phyloP scores from a whole-genome alignment of 2,888 invertebrate species.

The Hymenopus coronatus region DNA sequence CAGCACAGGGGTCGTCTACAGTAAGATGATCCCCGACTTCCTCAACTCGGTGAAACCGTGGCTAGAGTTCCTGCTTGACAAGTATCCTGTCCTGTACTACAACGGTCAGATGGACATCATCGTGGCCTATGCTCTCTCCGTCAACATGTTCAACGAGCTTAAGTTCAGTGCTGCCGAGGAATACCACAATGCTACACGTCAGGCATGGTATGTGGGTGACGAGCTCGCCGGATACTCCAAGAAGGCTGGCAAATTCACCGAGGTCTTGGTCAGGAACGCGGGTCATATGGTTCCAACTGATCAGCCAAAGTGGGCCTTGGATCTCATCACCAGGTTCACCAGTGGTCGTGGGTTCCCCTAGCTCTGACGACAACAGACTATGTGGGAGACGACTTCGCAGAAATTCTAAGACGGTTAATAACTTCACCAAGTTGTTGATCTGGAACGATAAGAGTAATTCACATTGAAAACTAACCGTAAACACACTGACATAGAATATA shows the following conservation, averaged over 20 bases:
- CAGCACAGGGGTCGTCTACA: conserved; percentile 53
- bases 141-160: conserved; percentile 44
- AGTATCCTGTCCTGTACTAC: conserved; percentile 46
- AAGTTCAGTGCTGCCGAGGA: conserved; percentile 43
- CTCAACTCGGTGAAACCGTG: conserved; percentile 58
- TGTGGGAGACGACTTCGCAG: too few relatives aligned
- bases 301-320: conserved; percentile 44
- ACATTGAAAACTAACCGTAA: too few relatives aligned
- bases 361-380: neutral
- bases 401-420: conserved; percentile 36
- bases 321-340: conserved; percentile 47
- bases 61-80: conserved; percentile 55
- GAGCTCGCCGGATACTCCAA: conserved; percentile 41
- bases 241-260: conserved; percentile 38
- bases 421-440: conserved; percentile 41
- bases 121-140: conserved; percentile 47
- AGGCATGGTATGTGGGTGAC: conserved; percentile 40
- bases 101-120: conserved; percentile 51
- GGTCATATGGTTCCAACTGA: conserved; percentile 47
- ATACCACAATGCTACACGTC: conserved; percentile 40
- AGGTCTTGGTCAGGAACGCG: conserved; percentile 41
- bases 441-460: too few relatives aligned
- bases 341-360: conserved; percentile 22
- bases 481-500: too few relatives aligned
- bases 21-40: conserved; percentile 53